Conservation (phyloP, 2,113 vertebrate species). For the Bucco capensis region DNA sequence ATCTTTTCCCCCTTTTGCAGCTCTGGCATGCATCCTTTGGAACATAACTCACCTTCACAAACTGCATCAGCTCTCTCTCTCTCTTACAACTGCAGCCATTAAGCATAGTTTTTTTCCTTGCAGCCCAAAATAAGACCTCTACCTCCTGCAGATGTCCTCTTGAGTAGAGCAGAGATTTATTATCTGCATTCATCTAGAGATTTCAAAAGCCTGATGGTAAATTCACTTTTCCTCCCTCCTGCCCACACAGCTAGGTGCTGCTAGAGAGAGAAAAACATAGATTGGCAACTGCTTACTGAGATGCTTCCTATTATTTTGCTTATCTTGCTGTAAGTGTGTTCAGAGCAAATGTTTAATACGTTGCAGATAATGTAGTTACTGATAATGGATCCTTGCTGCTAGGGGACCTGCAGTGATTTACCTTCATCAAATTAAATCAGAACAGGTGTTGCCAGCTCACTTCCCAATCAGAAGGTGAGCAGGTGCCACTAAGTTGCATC, state of each 20-base stretch:
- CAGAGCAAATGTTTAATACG: constrained; percentile 27
- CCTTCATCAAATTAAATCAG: constrained; percentile 54
- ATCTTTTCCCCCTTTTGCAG: neutral
- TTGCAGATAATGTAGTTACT: constrained; percentile 26
- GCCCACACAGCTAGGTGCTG: neutral
- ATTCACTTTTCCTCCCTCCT: neutral
- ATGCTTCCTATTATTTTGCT: constrained; percentile 41
- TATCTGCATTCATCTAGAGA: neutral
- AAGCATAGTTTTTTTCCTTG: neutral
- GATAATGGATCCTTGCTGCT: constrained; percentile 40
- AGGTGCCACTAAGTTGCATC: constrained; percentile 41
- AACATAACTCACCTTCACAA: neutral
- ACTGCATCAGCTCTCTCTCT: neutral
- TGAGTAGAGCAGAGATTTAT: neutral
- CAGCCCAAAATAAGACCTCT: neutral
- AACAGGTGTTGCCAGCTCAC: constrained; percentile 44
- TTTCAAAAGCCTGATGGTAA: neutral
- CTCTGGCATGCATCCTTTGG: neutral
- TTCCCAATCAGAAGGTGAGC: constrained; percentile 43
- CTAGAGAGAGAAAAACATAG: neutral
- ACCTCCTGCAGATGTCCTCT: neutral
- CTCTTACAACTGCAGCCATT: neutral
- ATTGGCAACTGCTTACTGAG: constrained; percentile 24
- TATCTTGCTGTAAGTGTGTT: constrained; percentile 40
- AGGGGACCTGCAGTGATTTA: constrained; percentile 22